Evolutionary conservation across 2,113 vertebrate species (phyloP), one percentile per base, ranked within the genome.

Genomic region (Elaphurus davidianus): DNA sequence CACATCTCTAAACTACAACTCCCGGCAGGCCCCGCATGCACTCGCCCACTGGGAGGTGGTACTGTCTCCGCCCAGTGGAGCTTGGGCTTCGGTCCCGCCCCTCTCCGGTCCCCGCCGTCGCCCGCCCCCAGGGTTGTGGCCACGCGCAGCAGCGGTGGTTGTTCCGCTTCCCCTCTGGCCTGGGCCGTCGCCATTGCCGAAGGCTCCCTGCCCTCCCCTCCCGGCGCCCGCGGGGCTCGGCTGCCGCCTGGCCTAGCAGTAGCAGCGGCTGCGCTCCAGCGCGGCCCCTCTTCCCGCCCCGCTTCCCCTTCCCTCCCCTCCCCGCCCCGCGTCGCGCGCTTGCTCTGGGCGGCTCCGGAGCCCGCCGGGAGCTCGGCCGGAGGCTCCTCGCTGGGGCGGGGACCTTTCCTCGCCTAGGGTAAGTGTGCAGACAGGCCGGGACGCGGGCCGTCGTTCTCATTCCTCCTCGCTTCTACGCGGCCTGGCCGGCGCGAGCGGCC

Each of bases 91-190:
- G 11, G 88, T 55, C 54, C 95, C 96, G 79, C 96, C 97, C 27
- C 47, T 30, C 9, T 1, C 76, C 57, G 30, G 82, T 62, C 78
- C 21, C 71, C 4, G 78, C 91, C 96, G 6, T 54, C 43, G 64
- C 96, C 98, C 97, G 82, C 96, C 97, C 90, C 85, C 57, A 59
- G 96, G 97, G 92, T 96, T 98, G 97, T 97, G 98, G 98, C 98
- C 98, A 97, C 98, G 98, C 98, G 97, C 98, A 45, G 96, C 88
- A 36, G 96, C 95, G 83, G 97, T 83, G 96, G 97, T 90, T 91
- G 98, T 98, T 98, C 98, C 98, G 98, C 98, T 98, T 98, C 98
- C 98, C 98, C 95, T 98, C 97, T 21, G 79, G 97, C 94, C 87
- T 93, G 82, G 96, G 95, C 97, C 67, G 98, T 97, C 98, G 98